Conservation (phyloP, 2,113 vertebrate species). For the Oreotragus oreotragus region DNA sequence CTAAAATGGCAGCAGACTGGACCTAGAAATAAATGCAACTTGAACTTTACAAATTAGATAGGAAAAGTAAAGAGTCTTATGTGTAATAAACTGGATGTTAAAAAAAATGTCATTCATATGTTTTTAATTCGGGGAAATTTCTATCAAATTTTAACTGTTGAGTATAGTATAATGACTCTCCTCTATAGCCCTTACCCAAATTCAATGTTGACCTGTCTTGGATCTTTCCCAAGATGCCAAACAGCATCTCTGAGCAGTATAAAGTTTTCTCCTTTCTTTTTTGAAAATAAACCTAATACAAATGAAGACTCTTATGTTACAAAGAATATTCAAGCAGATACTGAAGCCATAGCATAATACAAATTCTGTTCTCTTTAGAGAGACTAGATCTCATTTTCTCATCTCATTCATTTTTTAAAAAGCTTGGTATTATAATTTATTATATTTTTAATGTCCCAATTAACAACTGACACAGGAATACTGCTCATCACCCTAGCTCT, state of each 20-base stretch:
- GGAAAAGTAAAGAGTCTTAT: background rate
- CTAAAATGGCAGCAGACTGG: background rate
- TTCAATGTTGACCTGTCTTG: background rate
- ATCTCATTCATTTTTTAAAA: background rate
- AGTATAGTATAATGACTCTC: background rate
- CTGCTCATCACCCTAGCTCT: background rate
- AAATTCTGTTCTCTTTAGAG: background rate
- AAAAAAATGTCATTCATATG: background rate
- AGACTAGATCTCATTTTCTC: background rate
- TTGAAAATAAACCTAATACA: background rate
- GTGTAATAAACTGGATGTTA: background rate
- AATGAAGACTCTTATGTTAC: background rate
- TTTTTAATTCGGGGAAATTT: background rate
- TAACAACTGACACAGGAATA: background rate
- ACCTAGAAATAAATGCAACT: background rate
- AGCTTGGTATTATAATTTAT: background rate
- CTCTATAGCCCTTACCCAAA: background rate
- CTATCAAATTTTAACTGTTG: background rate
- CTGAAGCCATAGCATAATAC: background rate
- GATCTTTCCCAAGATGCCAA: background rate
- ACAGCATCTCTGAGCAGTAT: background rate
- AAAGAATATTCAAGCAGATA: background rate
- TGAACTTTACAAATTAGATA: background rate
- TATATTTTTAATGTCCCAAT: background rate
- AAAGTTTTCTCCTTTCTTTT: background rate